phyloP scores from a whole-genome alignment of 2,888 invertebrate species.

The Eupithecia subfuscata region DNA sequence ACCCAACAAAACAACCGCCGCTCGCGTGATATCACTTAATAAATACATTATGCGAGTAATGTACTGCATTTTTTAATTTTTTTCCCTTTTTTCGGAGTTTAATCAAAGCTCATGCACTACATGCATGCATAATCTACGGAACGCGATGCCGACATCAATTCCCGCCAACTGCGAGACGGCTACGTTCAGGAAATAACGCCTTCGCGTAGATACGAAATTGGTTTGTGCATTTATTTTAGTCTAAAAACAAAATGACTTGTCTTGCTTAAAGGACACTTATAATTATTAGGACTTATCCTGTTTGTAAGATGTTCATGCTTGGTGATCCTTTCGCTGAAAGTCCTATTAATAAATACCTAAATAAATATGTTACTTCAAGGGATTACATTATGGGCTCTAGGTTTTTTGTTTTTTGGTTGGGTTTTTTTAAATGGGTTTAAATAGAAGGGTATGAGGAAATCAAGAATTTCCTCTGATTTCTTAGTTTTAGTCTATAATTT shows the following conservation, averaged over 20 bases:
- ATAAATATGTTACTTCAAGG: not conserved
- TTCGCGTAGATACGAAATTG: slow-evolving; percentile 2
- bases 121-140: slow-evolving; percentile 56
- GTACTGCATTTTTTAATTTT: slow-evolving; percentile 48
- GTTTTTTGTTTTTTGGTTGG: not conserved
- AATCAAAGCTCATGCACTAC: slow-evolving; percentile 57
- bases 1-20: slow-evolving; percentile 23
- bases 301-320: too few relatives aligned
- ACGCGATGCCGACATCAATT: slow-evolving; percentile 60
- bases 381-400: not conserved
- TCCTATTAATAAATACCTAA: too few relatives aligned
- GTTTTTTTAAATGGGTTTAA: not conserved
- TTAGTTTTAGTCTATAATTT: not conserved
- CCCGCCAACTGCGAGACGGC: slow-evolving; percentile 38
- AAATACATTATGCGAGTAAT: slow-evolving; percentile 65
- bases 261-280: too few relatives aligned
- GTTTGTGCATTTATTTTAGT: not conserved
- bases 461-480: not conserved
- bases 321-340: too few relatives aligned
- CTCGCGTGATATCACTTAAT: slow-evolving; percentile 67
- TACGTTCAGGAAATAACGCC: not conserved
- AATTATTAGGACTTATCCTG: too few relatives aligned
- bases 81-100: slow-evolving; percentile 54
- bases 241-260: not conserved
- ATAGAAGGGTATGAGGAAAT: not conserved